phyloP scores from a whole-genome alignment of 2,888 invertebrate genomes.

The Drosophila fungiperda region DNA sequence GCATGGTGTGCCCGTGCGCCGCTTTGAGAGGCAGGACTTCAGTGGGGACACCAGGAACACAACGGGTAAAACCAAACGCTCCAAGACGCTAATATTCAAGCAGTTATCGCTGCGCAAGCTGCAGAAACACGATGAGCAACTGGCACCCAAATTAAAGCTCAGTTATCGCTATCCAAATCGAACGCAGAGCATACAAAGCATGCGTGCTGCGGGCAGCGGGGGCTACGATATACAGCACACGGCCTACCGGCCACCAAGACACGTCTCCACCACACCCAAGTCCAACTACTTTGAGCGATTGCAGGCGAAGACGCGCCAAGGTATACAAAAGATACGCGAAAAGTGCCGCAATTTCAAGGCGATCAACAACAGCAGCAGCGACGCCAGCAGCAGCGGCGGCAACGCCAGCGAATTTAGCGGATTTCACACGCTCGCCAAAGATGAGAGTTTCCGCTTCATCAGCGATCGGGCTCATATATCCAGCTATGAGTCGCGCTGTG shows the following conservation, averaged over 20 bases:
- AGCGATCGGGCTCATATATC: conserved; percentile 82
- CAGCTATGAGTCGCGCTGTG: conserved; percentile 82
- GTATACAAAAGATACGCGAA: conserved; percentile 83
- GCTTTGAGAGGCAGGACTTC: conserved; percentile 83
- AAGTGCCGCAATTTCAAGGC: conserved; percentile 83
- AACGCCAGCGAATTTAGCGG: conserved; percentile 66
- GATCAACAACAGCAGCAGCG: conserved; percentile 30
- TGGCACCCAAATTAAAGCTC: conserved; percentile 80
- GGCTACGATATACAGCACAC: conserved; percentile 68
- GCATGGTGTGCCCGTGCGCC: conserved; percentile 80
- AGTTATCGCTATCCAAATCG: conserved; percentile 84
- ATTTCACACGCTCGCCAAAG: conserved; percentile 81
- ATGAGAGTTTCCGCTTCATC: conserved; percentile 84
- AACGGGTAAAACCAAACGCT: conserved; percentile 41
- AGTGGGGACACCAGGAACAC: conserved; percentile 6
- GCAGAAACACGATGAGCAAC: conserved; percentile 54
- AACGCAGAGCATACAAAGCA: conserved; percentile 80
- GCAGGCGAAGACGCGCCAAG: conserved; percentile 83
- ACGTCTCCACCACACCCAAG: conserved; percentile 44
- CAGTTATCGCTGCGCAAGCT: conserved; percentile 78
- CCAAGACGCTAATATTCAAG: conserved; percentile 71
- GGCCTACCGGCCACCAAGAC: conserved; percentile 52
- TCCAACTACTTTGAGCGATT: conserved; percentile 83
- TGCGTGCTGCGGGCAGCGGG: conserved; percentile 61
- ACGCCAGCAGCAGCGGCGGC: conserved; percentile 19